phyloP scores from a whole-genome alignment of 92 coral and sea anemone genomes.

The Actinostola sp. region DNA sequence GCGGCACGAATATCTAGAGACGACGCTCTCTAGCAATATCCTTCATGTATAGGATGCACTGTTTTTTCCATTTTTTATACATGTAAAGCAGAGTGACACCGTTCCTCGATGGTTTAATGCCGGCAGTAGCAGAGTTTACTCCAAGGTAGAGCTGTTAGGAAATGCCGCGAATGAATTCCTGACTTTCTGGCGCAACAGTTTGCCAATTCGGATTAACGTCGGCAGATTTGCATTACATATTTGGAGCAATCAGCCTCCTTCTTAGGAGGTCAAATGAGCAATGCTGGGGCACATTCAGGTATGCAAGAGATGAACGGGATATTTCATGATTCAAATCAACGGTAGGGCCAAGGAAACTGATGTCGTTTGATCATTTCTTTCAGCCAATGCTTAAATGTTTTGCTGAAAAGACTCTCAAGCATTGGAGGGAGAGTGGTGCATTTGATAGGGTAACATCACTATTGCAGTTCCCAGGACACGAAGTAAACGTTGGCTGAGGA shows the following conservation, averaged over 20 bases:
- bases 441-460: constrained; percentile 52
- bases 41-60: constrained; percentile 19
- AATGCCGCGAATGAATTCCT: neutral
- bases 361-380: neutral
- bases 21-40: neutral
- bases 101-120: neutral
- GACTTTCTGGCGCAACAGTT: constrained; percentile 68
- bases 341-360: neutral
- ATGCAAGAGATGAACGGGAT: constrained; percentile 52
- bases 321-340: neutral
- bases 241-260: constrained; percentile 49
- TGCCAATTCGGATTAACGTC: constrained; percentile 52
- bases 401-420: constrained; percentile 18
- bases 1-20: neutral
- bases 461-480: constrained; percentile 60
- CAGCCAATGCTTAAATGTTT: neutral
- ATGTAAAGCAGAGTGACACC: neutral
- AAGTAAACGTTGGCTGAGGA: constrained; percentile 12
- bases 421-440: constrained; percentile 52
- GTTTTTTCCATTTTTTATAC: neutral
- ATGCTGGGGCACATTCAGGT: constrained; percentile 67
- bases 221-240: constrained; percentile 68
- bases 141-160: neutral
- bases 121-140: neutral
- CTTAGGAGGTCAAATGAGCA: constrained; percentile 53